phyloP scores from a whole-genome alignment of 92 coral and sea anemone species.

The Blastomussa wellsi region DNA sequence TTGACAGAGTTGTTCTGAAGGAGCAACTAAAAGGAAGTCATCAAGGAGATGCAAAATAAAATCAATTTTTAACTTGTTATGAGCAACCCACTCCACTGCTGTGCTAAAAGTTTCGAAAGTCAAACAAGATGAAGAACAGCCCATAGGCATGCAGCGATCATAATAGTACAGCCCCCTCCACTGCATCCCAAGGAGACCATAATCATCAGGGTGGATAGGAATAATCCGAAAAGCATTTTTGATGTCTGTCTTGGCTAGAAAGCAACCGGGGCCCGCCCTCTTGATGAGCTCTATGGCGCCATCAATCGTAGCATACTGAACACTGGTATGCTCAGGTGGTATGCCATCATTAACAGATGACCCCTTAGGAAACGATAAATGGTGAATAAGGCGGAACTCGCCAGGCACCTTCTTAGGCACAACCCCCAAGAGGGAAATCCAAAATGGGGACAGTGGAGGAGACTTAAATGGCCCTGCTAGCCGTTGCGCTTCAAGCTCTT shows the following conservation, averaged over 20 bases:
- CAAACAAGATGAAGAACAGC: conserved; percentile 68
- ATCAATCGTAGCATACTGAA: conserved; percentile 44
- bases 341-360: conserved; percentile 73
- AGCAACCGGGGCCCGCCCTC: conserved; percentile 48
- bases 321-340: conserved; percentile 40
- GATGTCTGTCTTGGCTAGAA: conserved; percentile 68
- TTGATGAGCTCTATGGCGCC: conserved; percentile 54
- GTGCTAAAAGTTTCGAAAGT: conserved; percentile 71
- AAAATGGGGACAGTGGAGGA: conserved; percentile 50
- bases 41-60: conserved; percentile 57
- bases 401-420: conserved; percentile 63
- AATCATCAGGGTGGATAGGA: conserved; percentile 64
- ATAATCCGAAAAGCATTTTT: conserved; percentile 75
- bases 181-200: conserved; percentile 51
- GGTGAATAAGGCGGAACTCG: conserved; percentile 65
- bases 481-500: conserved; percentile 30
- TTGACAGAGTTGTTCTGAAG: conserved; percentile 35
- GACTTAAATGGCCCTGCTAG: conserved; percentile 56
- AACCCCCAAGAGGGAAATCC: conserved; percentile 64
- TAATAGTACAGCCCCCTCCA: conserved; percentile 65
- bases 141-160: conserved; percentile 75
- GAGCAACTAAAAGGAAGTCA: conserved; percentile 62
- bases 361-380: conserved; percentile 64
- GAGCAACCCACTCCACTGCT: conserved; percentile 71
- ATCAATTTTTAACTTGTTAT: conserved; percentile 38